A percentile compares a stretch with the other conserved stretches of the same genome.
Evolutionary conservation across 2,888 invertebrate species (phyloP).

Genomic region (Meganola albula): DNA sequence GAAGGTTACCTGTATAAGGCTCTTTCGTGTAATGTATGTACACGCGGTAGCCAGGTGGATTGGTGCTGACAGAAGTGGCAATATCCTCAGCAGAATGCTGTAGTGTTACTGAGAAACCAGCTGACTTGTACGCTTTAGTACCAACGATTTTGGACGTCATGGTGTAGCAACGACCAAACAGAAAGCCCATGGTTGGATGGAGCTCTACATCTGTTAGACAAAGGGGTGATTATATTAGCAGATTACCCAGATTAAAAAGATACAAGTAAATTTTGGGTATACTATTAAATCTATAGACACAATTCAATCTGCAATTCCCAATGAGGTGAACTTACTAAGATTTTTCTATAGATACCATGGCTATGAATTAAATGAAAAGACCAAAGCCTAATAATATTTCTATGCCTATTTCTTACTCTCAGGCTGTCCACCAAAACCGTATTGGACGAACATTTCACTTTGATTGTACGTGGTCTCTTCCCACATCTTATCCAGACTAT

Average conservation of each 20-base stretch:
- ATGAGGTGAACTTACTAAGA: too few species aligned
- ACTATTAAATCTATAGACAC: too few species aligned
- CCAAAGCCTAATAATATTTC: too few species aligned
- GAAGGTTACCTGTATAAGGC: slow-evolving; percentile 78
- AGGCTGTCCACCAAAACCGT: slow-evolving; percentile 66
- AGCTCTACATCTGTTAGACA: slow-evolving; percentile 75
- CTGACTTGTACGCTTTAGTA: slow-evolving; percentile 53
- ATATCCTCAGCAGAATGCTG: slow-evolving; percentile 63
- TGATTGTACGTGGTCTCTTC: slow-evolving; percentile 76
- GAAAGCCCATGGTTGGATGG: slow-evolving; percentile 66
- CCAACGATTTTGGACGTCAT: slow-evolving; percentile 64
- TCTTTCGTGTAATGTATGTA: slow-evolving; percentile 79
- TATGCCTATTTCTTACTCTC: slow-evolving; percentile 54
- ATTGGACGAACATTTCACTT: slow-evolving; percentile 74
- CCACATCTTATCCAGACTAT: slow-evolving; percentile 77
- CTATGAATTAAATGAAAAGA: too few species aligned
- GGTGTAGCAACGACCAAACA: slow-evolving; percentile 80
- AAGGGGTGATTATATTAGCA: too few species aligned
- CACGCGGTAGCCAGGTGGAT: slow-evolving; percentile 78
- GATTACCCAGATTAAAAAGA: too few species aligned
- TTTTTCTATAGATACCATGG: background rate
- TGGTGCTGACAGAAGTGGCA: slow-evolving; percentile 36
- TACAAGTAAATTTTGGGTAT: too few species aligned
- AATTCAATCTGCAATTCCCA: too few species aligned
- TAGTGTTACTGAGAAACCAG: slow-evolving; percentile 79